Evolutionary conservation across 2,888 invertebrate species (phyloP), one percentile per base, ranked within the genome.

Genomic region (Corythucha ciliata): DNA sequence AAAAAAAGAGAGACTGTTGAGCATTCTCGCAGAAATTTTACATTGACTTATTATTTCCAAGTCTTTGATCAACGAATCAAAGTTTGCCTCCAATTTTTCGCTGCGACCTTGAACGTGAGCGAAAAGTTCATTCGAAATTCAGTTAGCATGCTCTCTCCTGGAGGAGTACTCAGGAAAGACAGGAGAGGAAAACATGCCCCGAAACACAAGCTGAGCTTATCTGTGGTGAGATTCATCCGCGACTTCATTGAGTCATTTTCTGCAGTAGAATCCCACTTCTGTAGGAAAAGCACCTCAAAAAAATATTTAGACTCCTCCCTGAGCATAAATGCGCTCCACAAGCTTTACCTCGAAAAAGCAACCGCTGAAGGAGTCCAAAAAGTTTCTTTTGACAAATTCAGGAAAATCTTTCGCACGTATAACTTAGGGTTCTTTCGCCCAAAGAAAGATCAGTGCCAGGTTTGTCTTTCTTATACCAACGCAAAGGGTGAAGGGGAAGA

Each of bases 191-290:
- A 42, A 42, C 42, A 42, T 20, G 26, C 42, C 27, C 42, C 42
- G 12, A 42, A 42, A 16, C 42, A 42, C 27, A 42, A 42, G 16
- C 42, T 42, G 10, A 42, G 42, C 42, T 6, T 5, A 21, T 42
- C 42, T 26, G n/a, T 16, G 10, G 42, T 27, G 14, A 25, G 14
- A 42, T 42, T 42, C 42, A 26, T 42, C 27, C 42, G 42, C 10
- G 42, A 27, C 16, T 42, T 42, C 14, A 42, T 45, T 45, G 45
- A 45, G 33, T 45, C 45, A 20, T 45, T 45, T 18, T 22, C 45
- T 21, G 32, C 29, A 16, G 29, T 45, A 10, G 32, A 45, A 45
- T 45, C 45, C 29, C 45, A 45, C 20, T 45, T 14, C 25, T 45
- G 45, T 16, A 29, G 45, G 32, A 45, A 45, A 18, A 29, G 29